Evolutionary conservation across 2,888 invertebrate species (phyloP).

Genomic region (Mythimna pallens): DNA sequence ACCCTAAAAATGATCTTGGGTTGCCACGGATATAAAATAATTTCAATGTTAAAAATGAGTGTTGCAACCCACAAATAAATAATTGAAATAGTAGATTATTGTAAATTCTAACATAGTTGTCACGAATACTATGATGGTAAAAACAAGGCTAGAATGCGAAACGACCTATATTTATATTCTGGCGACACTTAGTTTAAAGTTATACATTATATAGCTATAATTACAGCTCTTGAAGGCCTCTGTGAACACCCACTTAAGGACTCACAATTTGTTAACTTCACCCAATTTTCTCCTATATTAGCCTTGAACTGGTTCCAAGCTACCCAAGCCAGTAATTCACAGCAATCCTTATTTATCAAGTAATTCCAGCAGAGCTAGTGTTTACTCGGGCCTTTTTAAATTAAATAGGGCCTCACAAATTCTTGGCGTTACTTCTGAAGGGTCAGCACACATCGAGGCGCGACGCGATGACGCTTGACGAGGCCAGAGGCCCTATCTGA

Average conservation of each 20-base stretch:
- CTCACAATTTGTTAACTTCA: constrained; percentile 13
- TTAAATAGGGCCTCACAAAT: constrained; percentile 35
- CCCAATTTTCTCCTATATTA: constrained; percentile 1
- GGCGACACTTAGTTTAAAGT: not conserved
- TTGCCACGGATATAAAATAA: too few species aligned
- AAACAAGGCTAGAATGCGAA: not conserved
- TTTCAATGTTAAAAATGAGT: too few species aligned
- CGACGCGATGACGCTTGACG: too few species aligned
- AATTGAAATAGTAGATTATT: too few species aligned
- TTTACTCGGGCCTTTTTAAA: constrained; percentile 45
- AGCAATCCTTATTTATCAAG: constrained; percentile 54
- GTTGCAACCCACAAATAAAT: too few species aligned
- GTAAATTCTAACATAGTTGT: not conserved
- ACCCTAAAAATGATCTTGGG: too few species aligned
- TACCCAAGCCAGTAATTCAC: constrained; percentile 42
- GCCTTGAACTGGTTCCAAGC: constrained; percentile 24
- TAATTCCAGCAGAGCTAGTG: constrained; percentile 30
- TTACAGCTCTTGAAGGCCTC: constrained; percentile 1
- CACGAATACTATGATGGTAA: not conserved
- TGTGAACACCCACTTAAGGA: constrained; percentile 9
- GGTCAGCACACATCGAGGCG: too few species aligned
- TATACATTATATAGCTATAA: not conserved
- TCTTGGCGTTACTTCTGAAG: constrained; percentile 18
- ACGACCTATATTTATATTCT: not conserved
- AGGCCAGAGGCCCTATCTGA: too few species aligned